phyloP scores from a whole-genome alignment of 2,888 invertebrate species.

The Muscina levida region DNA sequence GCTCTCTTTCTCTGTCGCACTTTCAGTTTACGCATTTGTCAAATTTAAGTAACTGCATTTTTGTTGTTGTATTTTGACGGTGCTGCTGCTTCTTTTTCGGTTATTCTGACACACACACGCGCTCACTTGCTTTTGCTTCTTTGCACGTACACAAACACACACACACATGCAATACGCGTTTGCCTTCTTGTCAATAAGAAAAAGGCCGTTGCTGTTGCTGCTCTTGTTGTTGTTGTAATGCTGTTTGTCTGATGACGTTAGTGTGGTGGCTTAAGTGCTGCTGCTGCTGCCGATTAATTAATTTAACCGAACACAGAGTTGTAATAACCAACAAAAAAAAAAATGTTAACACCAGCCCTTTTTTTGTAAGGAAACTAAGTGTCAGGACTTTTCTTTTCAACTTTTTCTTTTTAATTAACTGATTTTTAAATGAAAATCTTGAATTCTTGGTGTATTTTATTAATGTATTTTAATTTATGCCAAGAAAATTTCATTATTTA shows the following conservation, averaged over 20 bases:
- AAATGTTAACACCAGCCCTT: no score
- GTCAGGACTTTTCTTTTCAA: no score
- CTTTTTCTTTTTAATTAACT: no score
- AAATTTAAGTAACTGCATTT: conserved; percentile 59
- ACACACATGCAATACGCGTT: conserved; percentile 6
- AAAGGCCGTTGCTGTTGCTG: conserved; percentile 33
- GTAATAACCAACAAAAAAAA: no score
- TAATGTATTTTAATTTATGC: no score
- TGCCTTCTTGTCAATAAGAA: conserved; percentile 17
- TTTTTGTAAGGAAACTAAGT: no score
- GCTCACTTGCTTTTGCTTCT: neutral
- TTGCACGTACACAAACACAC: conserved; percentile 17
- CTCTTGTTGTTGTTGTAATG: conserved; percentile 5
- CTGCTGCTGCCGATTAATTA: neutral
- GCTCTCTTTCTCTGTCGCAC: conserved; percentile 21
- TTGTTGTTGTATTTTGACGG: conserved; percentile 45
- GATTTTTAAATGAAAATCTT: no score
- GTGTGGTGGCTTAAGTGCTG: neutral
- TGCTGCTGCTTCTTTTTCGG: conserved; percentile 31
- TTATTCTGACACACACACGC: conserved; percentile 12
- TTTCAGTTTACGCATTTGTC: conserved; percentile 34
- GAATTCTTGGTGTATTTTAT: no score
- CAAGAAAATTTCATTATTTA: no score
- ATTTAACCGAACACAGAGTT: conserved; percentile 21
- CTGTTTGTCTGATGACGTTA: neutral